Base-by-base conservation (phyloP, 2,797 vertebrate species). In the Eulemur rubriventer region DNA sequence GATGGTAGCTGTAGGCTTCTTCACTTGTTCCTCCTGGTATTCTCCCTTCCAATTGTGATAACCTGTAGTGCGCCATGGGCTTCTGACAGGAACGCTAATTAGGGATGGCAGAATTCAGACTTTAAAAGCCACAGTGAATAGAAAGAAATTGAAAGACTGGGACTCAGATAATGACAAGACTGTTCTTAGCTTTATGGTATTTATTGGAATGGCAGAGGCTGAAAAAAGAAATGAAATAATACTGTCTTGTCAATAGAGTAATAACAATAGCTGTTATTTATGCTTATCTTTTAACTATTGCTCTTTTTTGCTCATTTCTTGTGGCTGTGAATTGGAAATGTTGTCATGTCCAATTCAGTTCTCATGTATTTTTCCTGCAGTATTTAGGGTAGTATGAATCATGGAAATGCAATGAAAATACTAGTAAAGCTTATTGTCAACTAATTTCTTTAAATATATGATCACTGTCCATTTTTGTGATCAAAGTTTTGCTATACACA, bases 61-160 rank as follows among this genome's bases (percentile, higher is more conserved):
- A 48, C 72, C 95, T 91, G 46, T 78, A 80, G 94, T 94, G 76
- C 96, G 50, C 88, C 90, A n/a, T 38, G 85, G 89, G 84, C 30
- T 95, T 91, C 41, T 96, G 86, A 95, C 79, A 76, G 61, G 97
- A 97, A 95, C 94, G 10, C 89, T 97, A 97, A 97, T 95, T 95
- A 94, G 28, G 82, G 69, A 96, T 97, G 90, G 17, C 76, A 96
- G 46, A 35, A 55, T 95, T 97, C 97, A 97, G 96, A 96, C 41
- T 91, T 73, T 26, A 41, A 43, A 83, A 89, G 95, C 69, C 67
- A 78, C 55, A 2, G 7, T 94, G 70, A 98, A 86, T 30, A 92
- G 76, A 84, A 96, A 6, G 5, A 93, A 84, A 80, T 83, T 92
- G 84, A 83, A 96, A 94, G 78, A 91, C 79, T 52, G 55, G 75